phyloP scores from a whole-genome alignment of 2,113 vertebrate genomes.

The Pluvialis apricaria region DNA sequence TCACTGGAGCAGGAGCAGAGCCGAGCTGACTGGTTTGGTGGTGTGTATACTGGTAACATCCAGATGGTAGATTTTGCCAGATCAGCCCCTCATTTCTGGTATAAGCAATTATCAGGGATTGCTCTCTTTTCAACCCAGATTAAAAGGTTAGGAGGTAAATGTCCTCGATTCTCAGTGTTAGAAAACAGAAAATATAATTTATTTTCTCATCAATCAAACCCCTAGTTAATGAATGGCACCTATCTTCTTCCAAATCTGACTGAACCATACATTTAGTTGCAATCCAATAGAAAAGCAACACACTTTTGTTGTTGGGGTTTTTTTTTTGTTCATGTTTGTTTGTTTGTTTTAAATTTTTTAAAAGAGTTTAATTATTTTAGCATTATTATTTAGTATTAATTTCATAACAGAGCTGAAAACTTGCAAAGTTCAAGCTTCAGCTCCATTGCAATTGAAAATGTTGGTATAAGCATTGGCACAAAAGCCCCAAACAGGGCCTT shows the following conservation, averaged over 20 bases:
- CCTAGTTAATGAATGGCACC: not conserved
- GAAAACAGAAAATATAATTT: not conserved
- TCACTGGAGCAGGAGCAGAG: not conserved
- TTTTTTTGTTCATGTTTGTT: not conserved
- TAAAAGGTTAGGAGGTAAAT: not conserved
- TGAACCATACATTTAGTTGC: not conserved
- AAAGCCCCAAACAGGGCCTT: not conserved
- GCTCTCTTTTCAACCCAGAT: not conserved
- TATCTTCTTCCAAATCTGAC: not conserved
- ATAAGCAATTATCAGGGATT: not conserved
- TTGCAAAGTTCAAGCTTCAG: not conserved
- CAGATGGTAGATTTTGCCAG: not conserved
- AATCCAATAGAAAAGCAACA: not conserved
- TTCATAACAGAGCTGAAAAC: not conserved
- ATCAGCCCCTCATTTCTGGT: not conserved
- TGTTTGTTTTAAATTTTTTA: not conserved
- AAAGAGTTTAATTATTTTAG: not conserved
- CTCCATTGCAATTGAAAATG: not conserved
- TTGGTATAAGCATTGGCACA: not conserved
- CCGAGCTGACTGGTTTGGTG: not conserved
- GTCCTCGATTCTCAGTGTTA: not conserved
- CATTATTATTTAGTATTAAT: not conserved
- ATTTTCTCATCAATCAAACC: not conserved
- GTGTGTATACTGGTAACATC: not conserved
- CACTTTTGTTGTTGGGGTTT: not conserved